A percentile compares a stretch with the other conserved stretches of the same genome.
Evolutionary conservation across 2,797 vertebrate species (phyloP).

Genomic region (Mormyrus proboscirostris): DNA sequence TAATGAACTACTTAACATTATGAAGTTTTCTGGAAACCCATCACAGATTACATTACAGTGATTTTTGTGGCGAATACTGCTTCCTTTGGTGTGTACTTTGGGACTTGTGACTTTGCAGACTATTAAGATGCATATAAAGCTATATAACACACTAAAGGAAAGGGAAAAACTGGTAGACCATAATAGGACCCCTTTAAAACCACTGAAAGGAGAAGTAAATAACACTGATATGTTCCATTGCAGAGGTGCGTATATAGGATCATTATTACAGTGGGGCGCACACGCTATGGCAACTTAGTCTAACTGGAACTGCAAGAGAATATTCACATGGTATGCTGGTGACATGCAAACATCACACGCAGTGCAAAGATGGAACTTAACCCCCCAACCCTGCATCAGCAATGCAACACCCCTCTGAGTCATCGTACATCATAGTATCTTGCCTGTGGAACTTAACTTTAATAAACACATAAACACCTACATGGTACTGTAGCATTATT

Average conservation of each 20-base stretch:
- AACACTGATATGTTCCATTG: neutral
- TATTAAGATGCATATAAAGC: neutral
- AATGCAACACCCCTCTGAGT: neutral
- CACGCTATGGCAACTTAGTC: neutral
- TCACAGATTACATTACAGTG: neutral
- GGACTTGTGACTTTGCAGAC: neutral
- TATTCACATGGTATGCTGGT: neutral
- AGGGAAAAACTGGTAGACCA: neutral
- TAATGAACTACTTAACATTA: neutral
- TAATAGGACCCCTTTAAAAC: neutral
- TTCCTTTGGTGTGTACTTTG: neutral
- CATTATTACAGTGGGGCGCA: neutral
- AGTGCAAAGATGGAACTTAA: neutral
- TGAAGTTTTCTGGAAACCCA: neutral
- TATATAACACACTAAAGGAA: neutral
- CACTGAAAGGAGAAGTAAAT: neutral
- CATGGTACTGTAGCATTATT: neutral
- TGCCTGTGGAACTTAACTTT: neutral
- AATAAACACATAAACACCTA: neutral
- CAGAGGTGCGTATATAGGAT: neutral
- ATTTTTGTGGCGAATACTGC: neutral
- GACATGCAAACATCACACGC: neutral
- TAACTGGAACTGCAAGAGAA: neutral
- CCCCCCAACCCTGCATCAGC: neutral
- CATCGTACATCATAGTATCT: neutral